Evolutionary conservation across 1,140 invertebrate genomes (phyloP).

Genomic region (Agrypnia vestita): DNA sequence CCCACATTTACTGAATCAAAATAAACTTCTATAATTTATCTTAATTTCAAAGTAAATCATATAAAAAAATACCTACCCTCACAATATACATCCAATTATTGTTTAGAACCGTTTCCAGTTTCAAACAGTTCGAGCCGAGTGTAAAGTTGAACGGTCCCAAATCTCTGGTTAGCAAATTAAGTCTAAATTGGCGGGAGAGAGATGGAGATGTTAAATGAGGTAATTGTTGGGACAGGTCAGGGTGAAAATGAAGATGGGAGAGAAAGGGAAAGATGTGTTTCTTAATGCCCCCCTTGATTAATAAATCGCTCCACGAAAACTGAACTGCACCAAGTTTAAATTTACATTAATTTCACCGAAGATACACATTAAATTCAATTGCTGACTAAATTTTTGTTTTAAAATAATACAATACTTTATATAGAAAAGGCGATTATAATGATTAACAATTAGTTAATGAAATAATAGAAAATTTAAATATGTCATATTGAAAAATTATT

Average conservation of each 20-base stretch:
- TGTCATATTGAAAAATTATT: no score
- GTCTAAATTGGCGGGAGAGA: conserved; percentile 49
- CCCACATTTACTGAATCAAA: neutral
- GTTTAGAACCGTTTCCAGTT: neutral
- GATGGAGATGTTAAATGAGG: conserved; percentile 59
- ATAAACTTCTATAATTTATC: neutral
- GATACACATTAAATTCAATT: neutral
- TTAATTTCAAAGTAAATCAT: neutral
- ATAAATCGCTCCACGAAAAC: conserved; percentile 45
- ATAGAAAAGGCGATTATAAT: no score
- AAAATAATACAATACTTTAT: no score
- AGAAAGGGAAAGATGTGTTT: conserved; percentile 59
- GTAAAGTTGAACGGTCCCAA: conserved; percentile 47
- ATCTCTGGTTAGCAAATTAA: conserved; percentile 56
- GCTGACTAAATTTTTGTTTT: neutral
- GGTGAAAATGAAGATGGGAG: conserved; percentile 56
- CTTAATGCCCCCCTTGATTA: conserved; percentile 61
- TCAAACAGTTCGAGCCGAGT: conserved; percentile 26
- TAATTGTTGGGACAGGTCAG: conserved; percentile 59
- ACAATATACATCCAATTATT: no score
- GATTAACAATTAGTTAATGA: no score
- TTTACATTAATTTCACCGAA: neutral
- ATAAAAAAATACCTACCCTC: no score
- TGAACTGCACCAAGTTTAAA: conserved; percentile 34
- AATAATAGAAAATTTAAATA: no score